These are phyloP conservation scores for Auanema freiburgensis DNA, from an alignment of 2,888 invertebrate genomes.

Conservation along the genomic window DNA sequence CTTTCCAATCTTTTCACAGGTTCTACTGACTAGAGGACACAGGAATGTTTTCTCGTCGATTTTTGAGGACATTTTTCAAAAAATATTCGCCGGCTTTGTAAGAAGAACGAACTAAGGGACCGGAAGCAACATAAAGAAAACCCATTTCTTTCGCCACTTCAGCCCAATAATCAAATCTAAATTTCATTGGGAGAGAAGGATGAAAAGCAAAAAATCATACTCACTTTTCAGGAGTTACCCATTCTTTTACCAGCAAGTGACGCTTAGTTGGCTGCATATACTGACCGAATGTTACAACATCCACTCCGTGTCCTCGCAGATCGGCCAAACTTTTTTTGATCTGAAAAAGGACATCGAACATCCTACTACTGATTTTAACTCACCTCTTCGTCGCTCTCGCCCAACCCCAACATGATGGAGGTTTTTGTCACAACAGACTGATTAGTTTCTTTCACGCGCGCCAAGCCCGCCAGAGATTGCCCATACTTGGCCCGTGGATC, in stretches of 20 bases:
- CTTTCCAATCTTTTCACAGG: too few species aligned
- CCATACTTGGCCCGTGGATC: constrained; percentile 86
- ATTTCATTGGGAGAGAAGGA: too few species aligned
- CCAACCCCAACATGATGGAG: constrained; percentile 93
- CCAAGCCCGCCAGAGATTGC: constrained; percentile 81
- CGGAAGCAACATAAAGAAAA: constrained; percentile 94
- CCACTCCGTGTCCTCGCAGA: constrained; percentile 74
- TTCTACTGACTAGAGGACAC: too few species aligned
- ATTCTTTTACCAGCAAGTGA: constrained; percentile 82
- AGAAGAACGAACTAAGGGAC: constrained; percentile 92
- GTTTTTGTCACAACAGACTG: constrained; percentile 89
- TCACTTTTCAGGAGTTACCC: constrained; percentile 90
- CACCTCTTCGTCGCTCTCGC: constrained; percentile 85
- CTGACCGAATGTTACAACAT: constrained; percentile 94
- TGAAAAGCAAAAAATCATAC: neutral
- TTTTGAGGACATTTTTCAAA: constrained; percentile 58
- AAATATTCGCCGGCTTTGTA: constrained; percentile 89
- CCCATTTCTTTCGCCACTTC: constrained; percentile 73
- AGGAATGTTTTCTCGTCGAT: constrained; percentile 34
- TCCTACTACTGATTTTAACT: neutral
- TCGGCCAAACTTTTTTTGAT: constrained; percentile 48
- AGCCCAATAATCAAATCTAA: constrained; percentile 58
- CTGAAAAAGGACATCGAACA: constrained; percentile 11
- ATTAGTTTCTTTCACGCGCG: constrained; percentile 74
- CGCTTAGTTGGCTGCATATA: constrained; percentile 99